Evolutionary conservation across 1,140 invertebrate genomes (phyloP).

Genomic region (Colletes latitarsis): DNA sequence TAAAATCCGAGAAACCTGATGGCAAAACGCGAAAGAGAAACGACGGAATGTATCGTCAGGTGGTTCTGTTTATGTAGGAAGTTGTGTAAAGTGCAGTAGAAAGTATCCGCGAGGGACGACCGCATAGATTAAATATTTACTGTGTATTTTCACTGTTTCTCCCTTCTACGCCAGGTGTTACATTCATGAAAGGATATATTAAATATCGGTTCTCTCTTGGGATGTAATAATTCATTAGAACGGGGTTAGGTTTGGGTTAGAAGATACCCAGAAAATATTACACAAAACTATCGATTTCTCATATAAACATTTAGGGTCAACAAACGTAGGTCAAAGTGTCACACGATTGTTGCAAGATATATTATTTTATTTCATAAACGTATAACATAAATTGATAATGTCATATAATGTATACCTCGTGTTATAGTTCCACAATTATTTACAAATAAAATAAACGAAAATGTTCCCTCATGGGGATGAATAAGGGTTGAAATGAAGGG

Average conservation of each 20-base stretch:
- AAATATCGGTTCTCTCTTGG: neutral
- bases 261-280: neutral
- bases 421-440: too few relatives aligned
- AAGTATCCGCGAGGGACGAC: neutral
- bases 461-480: too few relatives aligned
- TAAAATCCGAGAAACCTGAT: neutral
- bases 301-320: neutral
- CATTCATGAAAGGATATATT: neutral
- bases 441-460: too few relatives aligned
- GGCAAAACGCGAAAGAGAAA: neutral
- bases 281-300: neutral
- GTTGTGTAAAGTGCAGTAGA: neutral
- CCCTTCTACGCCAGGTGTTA: neutral
- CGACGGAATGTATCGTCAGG: neutral
- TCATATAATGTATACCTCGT: too few relatives aligned
- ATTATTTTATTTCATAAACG: too few relatives aligned
- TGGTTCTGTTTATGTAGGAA: conserved; percentile 5
- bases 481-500: too few relatives aligned
- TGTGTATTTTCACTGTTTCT: neutral
- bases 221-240: neutral
- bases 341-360: too few relatives aligned
- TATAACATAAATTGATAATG: too few relatives aligned
- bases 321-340: too few relatives aligned
- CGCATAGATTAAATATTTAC: conserved; percentile 28
- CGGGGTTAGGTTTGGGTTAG: neutral